Conservation (phyloP, 2,888 invertebrate species). For the Hypercompe scribonia region DNA sequence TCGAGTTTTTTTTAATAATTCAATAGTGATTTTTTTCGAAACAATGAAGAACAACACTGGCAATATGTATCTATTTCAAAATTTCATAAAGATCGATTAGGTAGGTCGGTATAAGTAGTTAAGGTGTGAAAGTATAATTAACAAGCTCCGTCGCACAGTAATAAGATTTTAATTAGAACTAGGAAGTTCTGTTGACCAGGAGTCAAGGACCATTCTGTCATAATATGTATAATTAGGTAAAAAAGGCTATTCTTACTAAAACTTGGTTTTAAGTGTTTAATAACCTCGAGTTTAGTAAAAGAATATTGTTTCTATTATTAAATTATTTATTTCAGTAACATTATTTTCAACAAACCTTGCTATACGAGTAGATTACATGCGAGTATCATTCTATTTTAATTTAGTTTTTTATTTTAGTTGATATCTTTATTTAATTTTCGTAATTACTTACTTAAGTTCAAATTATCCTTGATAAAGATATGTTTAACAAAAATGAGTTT, state of each 20-base stretch:
- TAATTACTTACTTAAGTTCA: too few species aligned
- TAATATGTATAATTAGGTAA: not conserved
- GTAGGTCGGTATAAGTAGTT: not conserved
- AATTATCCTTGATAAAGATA: not conserved
- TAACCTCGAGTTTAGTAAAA: not conserved
- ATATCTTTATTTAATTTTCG: not conserved
- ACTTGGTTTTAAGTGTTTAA: not conserved
- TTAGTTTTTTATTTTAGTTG: not conserved
- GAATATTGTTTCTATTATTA: not conserved
- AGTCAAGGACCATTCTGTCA: not conserved
- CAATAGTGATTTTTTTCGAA: not conserved
- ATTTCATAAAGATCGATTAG: not conserved
- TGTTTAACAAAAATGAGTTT: not conserved
- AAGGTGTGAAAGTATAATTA: not conserved
- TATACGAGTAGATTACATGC: too few species aligned
- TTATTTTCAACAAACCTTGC: not conserved
- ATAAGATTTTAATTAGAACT: not conserved
- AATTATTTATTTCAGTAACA: not conserved
- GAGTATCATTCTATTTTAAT: not conserved
- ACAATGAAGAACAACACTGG: not conserved
- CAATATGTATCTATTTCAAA: not conserved
- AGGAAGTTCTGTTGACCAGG: not conserved
- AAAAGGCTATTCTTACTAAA: not conserved
- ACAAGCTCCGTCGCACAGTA: not conserved
- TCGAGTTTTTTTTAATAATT: too few species aligned